Evolutionary conservation across 2,113 vertebrate species (phyloP).

Genomic region (Stegostoma tigrinum): DNA sequence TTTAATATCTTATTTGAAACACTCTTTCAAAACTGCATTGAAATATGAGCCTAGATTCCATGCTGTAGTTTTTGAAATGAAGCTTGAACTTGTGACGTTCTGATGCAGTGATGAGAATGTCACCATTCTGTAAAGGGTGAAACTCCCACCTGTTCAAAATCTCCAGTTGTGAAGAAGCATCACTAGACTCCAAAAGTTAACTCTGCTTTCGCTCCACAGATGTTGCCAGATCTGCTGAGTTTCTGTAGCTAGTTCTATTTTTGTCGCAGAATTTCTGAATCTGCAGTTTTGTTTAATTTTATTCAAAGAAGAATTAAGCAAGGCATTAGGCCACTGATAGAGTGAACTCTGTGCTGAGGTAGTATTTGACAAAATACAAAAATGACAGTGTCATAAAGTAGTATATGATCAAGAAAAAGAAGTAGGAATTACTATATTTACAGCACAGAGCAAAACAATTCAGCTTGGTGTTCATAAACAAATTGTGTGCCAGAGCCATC

Average conservation of each 20-base stretch:
- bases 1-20: not conserved
- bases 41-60: not conserved
- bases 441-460: not conserved
- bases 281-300: no score
- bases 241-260: no score
- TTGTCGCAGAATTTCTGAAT: no score
- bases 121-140: not conserved
- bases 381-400: not conserved
- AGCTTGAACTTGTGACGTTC: not conserved
- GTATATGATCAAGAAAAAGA: not conserved
- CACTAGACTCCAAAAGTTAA: no score
- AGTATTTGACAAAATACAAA: not conserved
- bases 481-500: not conserved
- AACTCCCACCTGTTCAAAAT: not conserved
- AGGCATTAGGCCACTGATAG: not conserved
- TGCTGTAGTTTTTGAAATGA: not conserved
- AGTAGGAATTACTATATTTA: not conserved
- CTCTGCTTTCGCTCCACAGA: no score
- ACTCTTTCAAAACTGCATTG: not conserved
- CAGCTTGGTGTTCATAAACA: not conserved
- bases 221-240: no score
- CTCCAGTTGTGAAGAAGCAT: no score
- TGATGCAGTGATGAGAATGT: not conserved
- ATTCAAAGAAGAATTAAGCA: not conserved
- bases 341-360: not conserved